phyloP scores from a whole-genome alignment of 2,888 invertebrate species.

The Pheosia gnoma region DNA sequence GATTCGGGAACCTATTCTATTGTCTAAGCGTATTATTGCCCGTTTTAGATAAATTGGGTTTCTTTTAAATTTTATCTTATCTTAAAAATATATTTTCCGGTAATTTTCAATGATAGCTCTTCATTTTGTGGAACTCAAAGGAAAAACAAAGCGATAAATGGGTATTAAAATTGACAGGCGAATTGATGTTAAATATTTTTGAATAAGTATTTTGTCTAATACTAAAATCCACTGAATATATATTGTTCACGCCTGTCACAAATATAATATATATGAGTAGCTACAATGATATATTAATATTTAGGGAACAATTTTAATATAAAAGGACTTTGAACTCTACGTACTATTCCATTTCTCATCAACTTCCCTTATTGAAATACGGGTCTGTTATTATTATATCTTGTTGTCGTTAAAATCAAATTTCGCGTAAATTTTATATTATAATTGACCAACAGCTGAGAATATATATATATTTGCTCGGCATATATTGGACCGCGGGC shows the following conservation, averaged over 20 bases:
- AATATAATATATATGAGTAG: too few relatives aligned
- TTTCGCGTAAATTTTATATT: background rate
- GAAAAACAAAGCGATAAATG: background rate
- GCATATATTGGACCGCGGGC: background rate
- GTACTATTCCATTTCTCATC: background rate
- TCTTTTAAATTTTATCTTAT: background rate
- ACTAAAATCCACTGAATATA: too few relatives aligned
- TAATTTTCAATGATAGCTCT: too few relatives aligned
- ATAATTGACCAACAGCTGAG: background rate
- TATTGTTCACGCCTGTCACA: too few relatives aligned
- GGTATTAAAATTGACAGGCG: background rate
- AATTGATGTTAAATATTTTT: too few relatives aligned
- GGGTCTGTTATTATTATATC: constrained; percentile 2
- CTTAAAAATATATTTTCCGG: background rate
- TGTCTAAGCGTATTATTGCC: constrained; percentile 30
- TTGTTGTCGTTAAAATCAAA: constrained; percentile 1
- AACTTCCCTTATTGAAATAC: constrained; percentile 1
- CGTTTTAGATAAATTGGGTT: constrained; percentile 20
- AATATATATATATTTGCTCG: background rate
- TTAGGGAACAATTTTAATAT: background rate
- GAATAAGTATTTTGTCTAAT: too few relatives aligned
- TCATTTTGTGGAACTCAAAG: too few relatives aligned
- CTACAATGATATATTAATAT: too few relatives aligned
- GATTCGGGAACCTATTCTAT: constrained; percentile 19
- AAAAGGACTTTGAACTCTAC: background rate